Conservation (phyloP, 1,140 invertebrate genomes). For the Dryas iulia region DNA sequence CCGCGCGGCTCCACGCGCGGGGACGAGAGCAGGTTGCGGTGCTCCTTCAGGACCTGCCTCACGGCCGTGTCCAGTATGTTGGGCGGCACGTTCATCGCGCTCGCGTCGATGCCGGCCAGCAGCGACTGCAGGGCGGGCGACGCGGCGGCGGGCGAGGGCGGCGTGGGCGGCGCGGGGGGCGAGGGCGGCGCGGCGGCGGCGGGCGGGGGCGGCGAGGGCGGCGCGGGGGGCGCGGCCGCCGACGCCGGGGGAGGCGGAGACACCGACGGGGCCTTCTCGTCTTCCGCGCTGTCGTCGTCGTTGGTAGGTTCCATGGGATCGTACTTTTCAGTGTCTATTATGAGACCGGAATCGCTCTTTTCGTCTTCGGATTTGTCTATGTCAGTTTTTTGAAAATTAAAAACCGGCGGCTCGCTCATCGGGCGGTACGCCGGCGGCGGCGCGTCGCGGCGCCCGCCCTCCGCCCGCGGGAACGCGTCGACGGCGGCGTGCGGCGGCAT, state of each 20-base stretch:
- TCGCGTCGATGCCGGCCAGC: conserved; percentile 45
- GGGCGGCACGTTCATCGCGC: conserved; percentile 49
- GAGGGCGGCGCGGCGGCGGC: not conserved
- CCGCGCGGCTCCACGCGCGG: conserved; percentile 22
- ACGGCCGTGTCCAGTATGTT: conserved; percentile 63
- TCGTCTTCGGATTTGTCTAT: conserved; percentile 79
- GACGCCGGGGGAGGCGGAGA: conserved; percentile 2
- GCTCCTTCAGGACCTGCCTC: conserved; percentile 63
- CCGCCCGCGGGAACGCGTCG: conserved; percentile 21
- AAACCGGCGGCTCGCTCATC: conserved; percentile 81
- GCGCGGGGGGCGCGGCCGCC: conserved; percentile 10
- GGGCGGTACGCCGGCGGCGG: conserved; percentile 65
- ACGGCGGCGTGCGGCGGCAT: conserved; percentile 19
- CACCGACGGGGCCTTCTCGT: conserved; percentile 29
- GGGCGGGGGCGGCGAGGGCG: conserved; percentile 23
- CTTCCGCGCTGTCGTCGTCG: conserved; percentile 70
- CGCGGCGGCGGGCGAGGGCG: conserved; percentile 20
- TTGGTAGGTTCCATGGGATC: conserved; percentile 85
- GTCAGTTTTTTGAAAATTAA: conserved; percentile 75
- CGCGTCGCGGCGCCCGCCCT: no score
- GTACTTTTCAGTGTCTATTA: conserved; percentile 83
- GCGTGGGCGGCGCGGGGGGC: conserved; percentile 12
- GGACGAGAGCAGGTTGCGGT: conserved; percentile 51
- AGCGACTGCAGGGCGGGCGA: conserved; percentile 27
- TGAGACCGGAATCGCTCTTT: conserved; percentile 83